A percentile compares a stretch with the other conserved stretches of the same genome.
phyloP scores from a whole-genome alignment of 2,797 vertebrate species.

The Austrolebias charrua region DNA sequence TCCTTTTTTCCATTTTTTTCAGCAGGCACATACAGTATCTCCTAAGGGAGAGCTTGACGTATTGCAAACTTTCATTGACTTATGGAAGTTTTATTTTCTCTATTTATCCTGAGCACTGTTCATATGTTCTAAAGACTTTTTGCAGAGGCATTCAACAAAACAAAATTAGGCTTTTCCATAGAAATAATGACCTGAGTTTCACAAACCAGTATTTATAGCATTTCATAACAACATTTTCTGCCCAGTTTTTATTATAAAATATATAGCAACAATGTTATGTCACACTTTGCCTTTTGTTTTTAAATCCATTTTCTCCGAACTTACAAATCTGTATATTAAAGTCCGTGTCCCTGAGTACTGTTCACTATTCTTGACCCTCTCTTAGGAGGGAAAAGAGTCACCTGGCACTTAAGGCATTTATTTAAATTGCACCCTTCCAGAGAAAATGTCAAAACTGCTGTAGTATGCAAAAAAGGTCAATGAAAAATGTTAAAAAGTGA shows the following conservation, averaged over 20 bases:
- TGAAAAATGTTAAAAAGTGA: conserved; percentile 6
- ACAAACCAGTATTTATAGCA: neutral
- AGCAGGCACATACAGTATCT: neutral
- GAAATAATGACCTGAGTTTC: neutral
- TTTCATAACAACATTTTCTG: neutral
- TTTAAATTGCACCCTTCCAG: conserved; percentile 9
- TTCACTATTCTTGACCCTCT: neutral
- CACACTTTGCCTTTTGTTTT: neutral
- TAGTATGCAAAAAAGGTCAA: neutral
- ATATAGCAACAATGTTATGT: neutral
- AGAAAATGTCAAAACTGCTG: conserved; percentile 6
- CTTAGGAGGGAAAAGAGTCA: neutral
- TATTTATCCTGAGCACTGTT: neutral
- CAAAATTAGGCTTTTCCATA: neutral
- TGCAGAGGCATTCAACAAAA: neutral
- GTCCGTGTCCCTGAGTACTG: neutral
- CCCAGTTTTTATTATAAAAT: neutral
- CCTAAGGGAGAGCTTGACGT: conserved; percentile 5
- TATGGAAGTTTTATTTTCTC: conserved; percentile 7
- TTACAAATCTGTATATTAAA: neutral
- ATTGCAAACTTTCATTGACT: neutral
- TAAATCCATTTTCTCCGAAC: neutral
- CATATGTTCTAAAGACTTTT: neutral
- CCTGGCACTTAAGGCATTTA: neutral
- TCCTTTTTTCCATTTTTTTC: neutral